Percentiles rank a stretch among this genome's conserved stretches.
These are phyloP conservation scores for Troilus luridus DNA, from an alignment of 2,888 invertebrate genomes.

Conservation along the genomic window DNA sequence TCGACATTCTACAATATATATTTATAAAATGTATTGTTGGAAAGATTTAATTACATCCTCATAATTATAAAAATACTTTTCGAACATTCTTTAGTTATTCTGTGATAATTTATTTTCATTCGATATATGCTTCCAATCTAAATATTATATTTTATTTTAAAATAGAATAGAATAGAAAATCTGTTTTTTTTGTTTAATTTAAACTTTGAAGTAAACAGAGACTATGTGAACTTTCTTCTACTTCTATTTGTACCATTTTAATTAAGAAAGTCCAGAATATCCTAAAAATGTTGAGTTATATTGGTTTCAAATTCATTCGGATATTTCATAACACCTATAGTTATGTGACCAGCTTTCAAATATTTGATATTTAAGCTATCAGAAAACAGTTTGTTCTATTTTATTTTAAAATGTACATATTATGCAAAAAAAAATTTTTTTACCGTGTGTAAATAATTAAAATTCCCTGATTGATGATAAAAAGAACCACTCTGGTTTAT, in stretches of 20 bases:
- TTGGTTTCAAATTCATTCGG: neutral
- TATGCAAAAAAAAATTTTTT: neutral
- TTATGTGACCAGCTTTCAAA: neutral
- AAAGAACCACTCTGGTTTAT: neutral
- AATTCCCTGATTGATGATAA: neutral
- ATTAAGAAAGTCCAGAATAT: neutral
- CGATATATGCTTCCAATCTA: neutral
- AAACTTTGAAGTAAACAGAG: neutral
- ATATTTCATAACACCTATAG: neutral
- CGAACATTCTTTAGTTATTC: slow-evolving; percentile 1
- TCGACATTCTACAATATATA: neutral
- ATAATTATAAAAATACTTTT: slow-evolving; percentile 18
- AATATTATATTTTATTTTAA: neutral
- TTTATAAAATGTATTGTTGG: neutral
- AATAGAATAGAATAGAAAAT: neutral
- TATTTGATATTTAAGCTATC: neutral
- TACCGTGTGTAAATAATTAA: neutral
- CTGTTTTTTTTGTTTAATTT: neutral
- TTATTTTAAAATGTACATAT: neutral
- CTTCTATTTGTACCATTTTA: neutral
- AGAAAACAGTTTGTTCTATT: neutral
- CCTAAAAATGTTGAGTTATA: neutral
- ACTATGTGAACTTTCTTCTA: neutral
- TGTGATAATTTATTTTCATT: neutral
- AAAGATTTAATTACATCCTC: neutral